A percentile compares a stretch with the other conserved stretches of the same genome.
These are phyloP conservation scores for Trichoplusia ni DNA, from an alignment of 1,140 invertebrate species.

Conservation along the genomic window DNA sequence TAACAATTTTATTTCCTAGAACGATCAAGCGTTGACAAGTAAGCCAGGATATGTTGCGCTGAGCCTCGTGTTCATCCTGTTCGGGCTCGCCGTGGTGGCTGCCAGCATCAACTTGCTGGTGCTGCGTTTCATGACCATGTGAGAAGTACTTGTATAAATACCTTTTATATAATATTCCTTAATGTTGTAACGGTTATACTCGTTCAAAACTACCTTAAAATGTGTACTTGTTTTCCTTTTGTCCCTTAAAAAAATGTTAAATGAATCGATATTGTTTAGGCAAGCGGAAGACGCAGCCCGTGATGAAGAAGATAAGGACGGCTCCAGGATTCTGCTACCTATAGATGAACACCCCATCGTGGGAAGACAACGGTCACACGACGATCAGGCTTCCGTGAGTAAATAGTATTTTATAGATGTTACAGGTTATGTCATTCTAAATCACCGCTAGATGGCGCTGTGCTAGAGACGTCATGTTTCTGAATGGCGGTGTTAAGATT, in stretches of 20 bases:
- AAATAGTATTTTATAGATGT: too few species aligned
- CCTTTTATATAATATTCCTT: too few species aligned
- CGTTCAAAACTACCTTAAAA: too few species aligned
- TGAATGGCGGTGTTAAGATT: slow-evolving; percentile 15
- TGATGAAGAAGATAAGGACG: slow-evolving; percentile 74
- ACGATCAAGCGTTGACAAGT: slow-evolving; percentile 95
- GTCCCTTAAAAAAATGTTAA: too few species aligned
- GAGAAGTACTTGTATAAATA: slow-evolving; percentile 75
- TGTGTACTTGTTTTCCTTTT: too few species aligned
- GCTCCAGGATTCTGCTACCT: slow-evolving; percentile 55
- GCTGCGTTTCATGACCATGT: slow-evolving; percentile 98
- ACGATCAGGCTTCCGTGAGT: slow-evolving; percentile 73
- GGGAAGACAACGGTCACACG: slow-evolving; percentile 54
- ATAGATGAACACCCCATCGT: slow-evolving; percentile 55
- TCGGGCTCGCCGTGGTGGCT: slow-evolving; percentile 98
- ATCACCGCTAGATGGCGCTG: slow-evolving; percentile 6
- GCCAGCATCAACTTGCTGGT: slow-evolving; percentile 99
- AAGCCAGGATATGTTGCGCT: slow-evolving; percentile 98
- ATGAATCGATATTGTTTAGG: slow-evolving; percentile 52
- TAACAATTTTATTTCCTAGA: slow-evolving; percentile 83
- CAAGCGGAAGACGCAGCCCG: slow-evolving; percentile 74
- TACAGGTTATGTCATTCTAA: too few species aligned
- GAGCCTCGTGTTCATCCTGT: slow-evolving; percentile 98
- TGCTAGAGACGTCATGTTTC: background rate
- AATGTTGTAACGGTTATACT: too few species aligned